Conservation (phyloP, 92 coral and sea anemone genomes). For the Hydrozoanthus gracilis region DNA sequence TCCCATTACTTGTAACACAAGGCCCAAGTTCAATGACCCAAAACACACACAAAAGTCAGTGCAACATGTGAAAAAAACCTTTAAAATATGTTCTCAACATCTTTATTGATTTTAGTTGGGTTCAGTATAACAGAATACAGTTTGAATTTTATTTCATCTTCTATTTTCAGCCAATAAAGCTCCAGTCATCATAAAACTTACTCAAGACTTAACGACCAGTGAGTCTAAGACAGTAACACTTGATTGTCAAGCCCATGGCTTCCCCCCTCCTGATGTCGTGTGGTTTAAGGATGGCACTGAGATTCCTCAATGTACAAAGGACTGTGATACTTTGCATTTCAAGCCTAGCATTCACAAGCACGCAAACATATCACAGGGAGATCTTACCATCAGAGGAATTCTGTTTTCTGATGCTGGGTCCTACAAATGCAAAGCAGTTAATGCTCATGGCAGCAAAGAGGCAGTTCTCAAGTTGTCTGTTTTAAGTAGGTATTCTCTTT, state of each 20-base stretch:
- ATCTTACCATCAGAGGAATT: not conserved
- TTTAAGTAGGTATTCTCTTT: not conserved
- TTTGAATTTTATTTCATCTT: too few species aligned
- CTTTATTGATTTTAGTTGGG: too few species aligned
- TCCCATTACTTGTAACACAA: too few species aligned
- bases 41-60: too few species aligned
- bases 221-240: not conserved
- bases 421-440: slow-evolving; percentile 7
- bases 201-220: not conserved
- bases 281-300: not conserved
- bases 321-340: not conserved
- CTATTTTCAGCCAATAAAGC: too few species aligned
- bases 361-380: too few species aligned
- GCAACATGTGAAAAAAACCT: too few species aligned
- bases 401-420: not conserved
- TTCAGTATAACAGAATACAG: too few species aligned
- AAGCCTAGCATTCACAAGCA: not conserved
- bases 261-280: not conserved
- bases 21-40: too few species aligned
- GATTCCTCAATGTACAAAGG: not conserved
- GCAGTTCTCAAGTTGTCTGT: not conserved
- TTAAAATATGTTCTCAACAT: too few species aligned
- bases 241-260: not conserved
- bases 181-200: not conserved
- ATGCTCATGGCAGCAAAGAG: not conserved